Conservation (phyloP, 2,888 invertebrate species). For the Timema podura region DNA sequence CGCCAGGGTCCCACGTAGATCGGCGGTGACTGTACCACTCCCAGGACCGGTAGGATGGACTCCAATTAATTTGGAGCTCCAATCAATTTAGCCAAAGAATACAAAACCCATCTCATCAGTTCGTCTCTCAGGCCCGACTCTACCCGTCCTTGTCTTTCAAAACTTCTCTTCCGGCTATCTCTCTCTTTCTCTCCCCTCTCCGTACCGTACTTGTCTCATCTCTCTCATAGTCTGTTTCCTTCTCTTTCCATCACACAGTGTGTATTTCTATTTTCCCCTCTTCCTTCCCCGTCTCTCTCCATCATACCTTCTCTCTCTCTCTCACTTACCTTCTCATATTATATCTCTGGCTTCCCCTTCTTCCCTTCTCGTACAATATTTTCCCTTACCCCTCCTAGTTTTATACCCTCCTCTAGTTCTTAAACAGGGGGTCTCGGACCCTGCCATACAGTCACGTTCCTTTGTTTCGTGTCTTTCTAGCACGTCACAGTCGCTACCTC, state of each 20-base stretch:
- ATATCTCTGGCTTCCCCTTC: not conserved
- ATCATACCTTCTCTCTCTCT: not conserved
- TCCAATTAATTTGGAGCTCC: conserved; percentile 32
- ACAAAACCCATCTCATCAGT: conserved; percentile 31
- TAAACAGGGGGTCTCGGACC: no score
- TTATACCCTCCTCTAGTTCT: not conserved
- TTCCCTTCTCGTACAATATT: conserved; percentile 1
- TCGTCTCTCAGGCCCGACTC: conserved; percentile 16
- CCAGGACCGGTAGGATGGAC: not conserved
- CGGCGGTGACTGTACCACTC: no score
- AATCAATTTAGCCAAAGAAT: conserved; percentile 33
- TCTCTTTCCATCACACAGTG: not conserved
- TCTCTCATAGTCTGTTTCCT: not conserved
- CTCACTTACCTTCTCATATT: not conserved
- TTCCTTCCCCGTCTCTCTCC: not conserved
- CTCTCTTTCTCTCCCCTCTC: not conserved
- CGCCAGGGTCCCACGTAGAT: no score
- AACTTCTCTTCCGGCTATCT: not conserved
- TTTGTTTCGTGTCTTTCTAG: not conserved
- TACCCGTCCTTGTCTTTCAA: not conserved
- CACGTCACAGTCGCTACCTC: not conserved
- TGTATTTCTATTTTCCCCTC: not conserved
- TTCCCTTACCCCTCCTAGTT: not conserved
- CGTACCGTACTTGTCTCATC: not conserved
- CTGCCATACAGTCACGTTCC: not conserved